These are phyloP conservation scores for Mythimna albipuncta DNA, from an alignment of 2,888 invertebrate species.

Conservation along the genomic window DNA sequence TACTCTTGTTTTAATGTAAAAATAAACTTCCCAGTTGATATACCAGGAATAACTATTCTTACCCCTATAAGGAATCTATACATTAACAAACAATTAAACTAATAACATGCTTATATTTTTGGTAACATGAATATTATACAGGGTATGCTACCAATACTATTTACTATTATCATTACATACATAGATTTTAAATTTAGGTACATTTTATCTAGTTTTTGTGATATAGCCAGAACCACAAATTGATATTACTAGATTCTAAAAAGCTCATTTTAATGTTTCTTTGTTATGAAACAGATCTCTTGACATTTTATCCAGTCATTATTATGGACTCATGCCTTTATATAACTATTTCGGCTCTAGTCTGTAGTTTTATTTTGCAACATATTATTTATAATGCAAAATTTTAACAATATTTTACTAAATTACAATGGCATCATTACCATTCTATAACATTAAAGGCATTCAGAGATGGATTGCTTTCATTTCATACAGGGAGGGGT, in stretches of 20 bases:
- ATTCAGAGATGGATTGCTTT: conserved; percentile 55
- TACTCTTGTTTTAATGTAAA: conserved; percentile 87
- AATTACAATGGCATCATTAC: conserved; percentile 44
- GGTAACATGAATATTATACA: conserved; percentile 87
- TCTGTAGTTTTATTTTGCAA: conserved; percentile 49
- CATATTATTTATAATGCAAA: conserved; percentile 54
- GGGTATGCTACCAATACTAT: conserved; percentile 73
- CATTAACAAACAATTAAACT: conserved; percentile 85
- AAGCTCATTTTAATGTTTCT: conserved; percentile 73
- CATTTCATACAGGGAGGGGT: not conserved
- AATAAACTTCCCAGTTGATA: conserved; percentile 86
- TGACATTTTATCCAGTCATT: conserved; percentile 39
- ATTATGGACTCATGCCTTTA: conserved; percentile 33
- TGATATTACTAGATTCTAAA: conserved; percentile 65
- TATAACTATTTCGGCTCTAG: conserved; percentile 39
- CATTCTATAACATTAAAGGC: conserved; percentile 58
- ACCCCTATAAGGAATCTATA: conserved; percentile 83
- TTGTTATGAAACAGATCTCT: conserved; percentile 58
- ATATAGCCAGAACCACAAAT: conserved; percentile 58
- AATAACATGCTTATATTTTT: conserved; percentile 85
- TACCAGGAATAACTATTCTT: conserved; percentile 88
- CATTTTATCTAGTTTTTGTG: conserved; percentile 57
- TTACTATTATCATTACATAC: conserved; percentile 59
- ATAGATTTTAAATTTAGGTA: conserved; percentile 61
- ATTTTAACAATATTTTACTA: conserved; percentile 56